Conservation (phyloP, 2,113 vertebrate species). For the Eulemur macaco region DNA sequence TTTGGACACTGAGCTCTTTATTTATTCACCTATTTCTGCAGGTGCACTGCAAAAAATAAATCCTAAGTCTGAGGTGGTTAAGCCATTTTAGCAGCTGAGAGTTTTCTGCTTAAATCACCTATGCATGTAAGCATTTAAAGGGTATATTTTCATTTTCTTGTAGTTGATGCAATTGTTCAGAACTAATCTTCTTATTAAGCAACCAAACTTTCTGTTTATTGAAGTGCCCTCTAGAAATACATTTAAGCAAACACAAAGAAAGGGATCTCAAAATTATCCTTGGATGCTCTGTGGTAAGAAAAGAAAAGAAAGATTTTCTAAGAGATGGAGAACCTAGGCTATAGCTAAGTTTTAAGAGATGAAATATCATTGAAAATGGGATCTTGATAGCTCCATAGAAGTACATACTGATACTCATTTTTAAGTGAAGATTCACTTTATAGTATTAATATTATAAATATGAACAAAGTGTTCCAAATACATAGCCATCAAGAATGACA, state of each 20-base stretch:
- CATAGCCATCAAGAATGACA: constrained; percentile 9
- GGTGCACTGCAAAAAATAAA: background rate
- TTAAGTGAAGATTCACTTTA: constrained; percentile 28
- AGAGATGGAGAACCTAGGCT: background rate
- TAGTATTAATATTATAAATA: background rate
- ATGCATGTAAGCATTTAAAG: background rate
- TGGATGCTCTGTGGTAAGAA: constrained; percentile 26
- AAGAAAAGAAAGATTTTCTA: constrained; percentile 14
- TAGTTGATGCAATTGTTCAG: background rate
- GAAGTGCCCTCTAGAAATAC: background rate
- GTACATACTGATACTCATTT: background rate
- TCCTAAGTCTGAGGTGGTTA: background rate
- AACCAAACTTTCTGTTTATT: constrained; percentile 31
- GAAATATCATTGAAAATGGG: background rate
- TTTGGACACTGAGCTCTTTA: background rate
- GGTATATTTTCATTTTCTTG: background rate
- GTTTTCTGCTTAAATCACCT: background rate
- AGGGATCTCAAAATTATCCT: background rate
- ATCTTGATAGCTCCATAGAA: background rate
- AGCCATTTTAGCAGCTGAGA: background rate
- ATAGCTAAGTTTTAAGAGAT: constrained; percentile 18
- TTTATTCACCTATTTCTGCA: background rate
- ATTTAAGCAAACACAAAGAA: constrained; percentile 25
- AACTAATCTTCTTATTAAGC: background rate
- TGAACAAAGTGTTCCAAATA: constrained; percentile 21